A percentile compares a stretch with the other conserved stretches of the same genome.
Conservation (phyloP, 92 coral and sea anemone species). For the Zoanthus gigantus region DNA sequence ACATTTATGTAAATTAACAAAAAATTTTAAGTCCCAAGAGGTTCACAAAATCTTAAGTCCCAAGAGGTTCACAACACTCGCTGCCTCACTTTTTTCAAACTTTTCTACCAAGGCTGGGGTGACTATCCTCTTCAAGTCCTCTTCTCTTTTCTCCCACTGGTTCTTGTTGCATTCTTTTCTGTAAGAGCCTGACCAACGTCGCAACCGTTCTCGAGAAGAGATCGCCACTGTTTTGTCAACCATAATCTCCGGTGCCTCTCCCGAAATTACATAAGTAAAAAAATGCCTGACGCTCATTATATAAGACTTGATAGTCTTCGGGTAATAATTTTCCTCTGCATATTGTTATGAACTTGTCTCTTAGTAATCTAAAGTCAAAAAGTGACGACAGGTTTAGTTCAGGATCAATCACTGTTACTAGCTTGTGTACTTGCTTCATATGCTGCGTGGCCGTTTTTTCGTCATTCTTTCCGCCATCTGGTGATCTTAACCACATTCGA, state of each 20-base stretch:
- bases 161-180: slow-evolving; percentile 47
- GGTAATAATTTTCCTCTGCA: slow-evolving; percentile 42
- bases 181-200: slow-evolving; percentile 41
- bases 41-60: too few species aligned
- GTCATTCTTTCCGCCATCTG: slow-evolving; percentile 78
- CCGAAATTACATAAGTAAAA: slow-evolving; percentile 16
- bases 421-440: slow-evolving; percentile 45
- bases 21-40: too few species aligned
- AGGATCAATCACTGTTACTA: slow-evolving; percentile 38
- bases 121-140: slow-evolving; percentile 34
- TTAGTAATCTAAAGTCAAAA: slow-evolving; percentile 44
- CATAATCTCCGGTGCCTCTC: not conserved
- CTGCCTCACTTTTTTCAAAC: slow-evolving; percentile 59
- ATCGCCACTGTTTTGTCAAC: not conserved
- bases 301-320: slow-evolving; percentile 63
- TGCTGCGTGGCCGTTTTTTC: slow-evolving; percentile 68
- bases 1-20: too few species aligned
- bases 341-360: slow-evolving; percentile 46
- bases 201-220: not conserved
- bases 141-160: slow-evolving; percentile 58
- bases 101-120: slow-evolving; percentile 52
- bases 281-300: slow-evolving; percentile 66
- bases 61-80: too few species aligned
- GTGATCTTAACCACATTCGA: slow-evolving; percentile 66
- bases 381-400: slow-evolving; percentile 46